phyloP scores from a whole-genome alignment of 2,113 vertebrate genomes.

The Passer domesticus region DNA sequence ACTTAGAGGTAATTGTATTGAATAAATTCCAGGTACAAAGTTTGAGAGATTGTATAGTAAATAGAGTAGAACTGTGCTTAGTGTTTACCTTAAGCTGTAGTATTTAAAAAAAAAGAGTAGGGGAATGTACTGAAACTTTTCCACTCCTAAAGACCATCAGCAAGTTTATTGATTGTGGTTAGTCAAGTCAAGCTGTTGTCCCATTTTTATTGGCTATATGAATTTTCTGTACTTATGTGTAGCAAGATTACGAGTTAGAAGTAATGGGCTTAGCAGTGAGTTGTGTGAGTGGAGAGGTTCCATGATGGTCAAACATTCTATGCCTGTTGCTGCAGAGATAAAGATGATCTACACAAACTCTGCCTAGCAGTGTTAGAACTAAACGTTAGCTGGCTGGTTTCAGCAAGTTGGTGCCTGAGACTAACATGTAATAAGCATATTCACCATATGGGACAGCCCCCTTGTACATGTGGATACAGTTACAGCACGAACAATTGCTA shows the following conservation, averaged over 20 bases:
- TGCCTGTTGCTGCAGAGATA: neutral
- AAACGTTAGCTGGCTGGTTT: neutral
- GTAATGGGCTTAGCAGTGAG: neutral
- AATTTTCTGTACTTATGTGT: neutral
- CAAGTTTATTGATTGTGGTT: neutral
- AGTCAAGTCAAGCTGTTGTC: neutral
- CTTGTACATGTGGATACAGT: neutral
- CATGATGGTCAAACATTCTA: fast-evolving
- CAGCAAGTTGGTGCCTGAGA: neutral
- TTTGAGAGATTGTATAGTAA: neutral
- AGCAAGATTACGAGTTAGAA: too few relatives aligned
- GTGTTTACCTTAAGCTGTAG: neutral
- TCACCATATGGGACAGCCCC: neutral
- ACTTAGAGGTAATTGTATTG: neutral
- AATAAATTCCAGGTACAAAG: neutral
- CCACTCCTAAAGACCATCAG: neutral
- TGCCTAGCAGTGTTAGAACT: neutral
- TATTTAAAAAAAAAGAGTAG: neutral
- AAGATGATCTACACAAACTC: neutral
- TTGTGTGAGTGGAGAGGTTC: neutral
- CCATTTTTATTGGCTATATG: fast-evolving
- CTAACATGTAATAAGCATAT: neutral
- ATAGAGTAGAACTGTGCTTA: neutral
- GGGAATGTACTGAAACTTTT: neutral
- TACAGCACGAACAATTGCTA: neutral